phyloP scores from a whole-genome alignment of 2,888 invertebrate genomes.

The Athetis lepigone region DNA sequence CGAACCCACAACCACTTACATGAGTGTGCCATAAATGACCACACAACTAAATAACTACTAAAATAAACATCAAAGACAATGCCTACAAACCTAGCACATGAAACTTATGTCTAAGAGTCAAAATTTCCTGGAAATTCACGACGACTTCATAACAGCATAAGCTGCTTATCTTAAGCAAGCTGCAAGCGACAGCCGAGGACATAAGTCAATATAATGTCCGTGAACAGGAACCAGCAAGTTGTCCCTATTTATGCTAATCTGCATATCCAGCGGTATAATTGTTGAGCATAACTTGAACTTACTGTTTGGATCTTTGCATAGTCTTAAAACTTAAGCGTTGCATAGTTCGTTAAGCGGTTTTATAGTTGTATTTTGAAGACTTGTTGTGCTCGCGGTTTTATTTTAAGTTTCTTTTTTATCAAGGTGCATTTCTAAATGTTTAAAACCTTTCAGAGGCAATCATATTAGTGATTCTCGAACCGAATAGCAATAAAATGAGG shows the following conservation, averaged over 20 bases:
- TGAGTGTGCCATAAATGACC: no score
- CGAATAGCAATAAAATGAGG: no score
- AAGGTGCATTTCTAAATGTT: no score
- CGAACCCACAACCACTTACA: no score
- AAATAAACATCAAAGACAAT: neutral
- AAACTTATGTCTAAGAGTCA: constrained; percentile 13
- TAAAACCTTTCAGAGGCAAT: no score
- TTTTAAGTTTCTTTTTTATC: neutral
- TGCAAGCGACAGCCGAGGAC: constrained; percentile 50
- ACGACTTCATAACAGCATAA: constrained; percentile 37
- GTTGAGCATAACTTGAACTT: constrained; percentile 32
- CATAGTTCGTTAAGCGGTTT: constrained; percentile 5
- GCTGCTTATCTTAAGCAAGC: constrained; percentile 55
- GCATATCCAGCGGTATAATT: constrained; percentile 41
- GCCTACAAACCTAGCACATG: neutral
- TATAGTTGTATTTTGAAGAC: constrained; percentile 17
- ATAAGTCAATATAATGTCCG: constrained; percentile 60
- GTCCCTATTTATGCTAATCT: constrained; percentile 60
- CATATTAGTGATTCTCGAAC: no score
- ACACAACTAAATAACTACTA: no score
- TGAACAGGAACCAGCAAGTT: constrained; percentile 47
- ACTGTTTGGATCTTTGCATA: constrained; percentile 35
- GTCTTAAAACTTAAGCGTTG: constrained; percentile 37
- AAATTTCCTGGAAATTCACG: constrained; percentile 18
- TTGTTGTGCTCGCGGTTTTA: neutral